phyloP scores from a whole-genome alignment of 2,797 vertebrate genomes.

The Siniperca obscura region DNA sequence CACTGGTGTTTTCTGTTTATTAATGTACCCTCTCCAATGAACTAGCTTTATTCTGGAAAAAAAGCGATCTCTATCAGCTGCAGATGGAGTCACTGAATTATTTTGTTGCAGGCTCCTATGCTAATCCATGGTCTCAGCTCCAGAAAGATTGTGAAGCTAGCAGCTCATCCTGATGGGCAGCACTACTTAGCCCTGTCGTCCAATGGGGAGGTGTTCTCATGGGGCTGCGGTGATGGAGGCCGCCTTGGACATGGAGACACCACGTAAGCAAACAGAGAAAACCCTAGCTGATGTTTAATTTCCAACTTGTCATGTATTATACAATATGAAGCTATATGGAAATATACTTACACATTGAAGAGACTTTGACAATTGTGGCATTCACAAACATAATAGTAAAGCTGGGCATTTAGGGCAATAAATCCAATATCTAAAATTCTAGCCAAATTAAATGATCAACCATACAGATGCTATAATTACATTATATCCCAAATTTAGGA shows the following conservation, averaged over 20 bases:
- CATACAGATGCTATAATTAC: constrained; percentile 11
- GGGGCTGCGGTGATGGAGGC: constrained; percentile 98
- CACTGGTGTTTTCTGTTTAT: neutral
- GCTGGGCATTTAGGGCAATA: neutral
- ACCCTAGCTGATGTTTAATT: neutral
- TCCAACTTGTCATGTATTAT: neutral
- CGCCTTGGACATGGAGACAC: constrained; percentile 97
- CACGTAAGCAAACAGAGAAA: constrained; percentile 84
- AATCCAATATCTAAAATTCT: neutral
- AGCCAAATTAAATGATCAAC: constrained; percentile 13
- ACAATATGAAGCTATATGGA: neutral
- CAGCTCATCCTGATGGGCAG: constrained; percentile 96
- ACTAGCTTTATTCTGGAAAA: neutral
- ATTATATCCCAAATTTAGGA: constrained; percentile 1
- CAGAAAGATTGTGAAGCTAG: constrained; percentile 95
- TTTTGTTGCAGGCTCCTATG: constrained; percentile 89
- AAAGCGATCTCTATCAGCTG: neutral
- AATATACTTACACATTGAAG: neutral
- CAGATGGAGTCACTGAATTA: neutral
- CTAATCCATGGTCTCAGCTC: constrained; percentile 92
- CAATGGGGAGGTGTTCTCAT: constrained; percentile 97
- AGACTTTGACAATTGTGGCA: neutral
- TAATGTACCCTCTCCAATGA: neutral
- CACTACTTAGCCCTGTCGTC: constrained; percentile 95
- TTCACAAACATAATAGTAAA: neutral